phyloP scores from a whole-genome alignment of 2,888 invertebrate species.

The Meta bourneti region DNA sequence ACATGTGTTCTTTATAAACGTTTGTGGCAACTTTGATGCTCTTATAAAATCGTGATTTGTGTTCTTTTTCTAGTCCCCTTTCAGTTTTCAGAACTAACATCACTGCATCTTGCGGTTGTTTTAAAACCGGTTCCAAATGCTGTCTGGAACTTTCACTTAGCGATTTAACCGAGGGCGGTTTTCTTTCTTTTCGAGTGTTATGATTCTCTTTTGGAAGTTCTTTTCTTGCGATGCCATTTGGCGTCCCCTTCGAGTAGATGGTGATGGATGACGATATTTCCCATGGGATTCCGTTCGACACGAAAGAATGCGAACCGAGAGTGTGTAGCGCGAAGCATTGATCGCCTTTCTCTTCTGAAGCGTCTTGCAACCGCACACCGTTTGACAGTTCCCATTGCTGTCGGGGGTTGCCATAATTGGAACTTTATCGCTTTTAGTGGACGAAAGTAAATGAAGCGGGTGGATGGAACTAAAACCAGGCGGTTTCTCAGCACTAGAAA shows the following conservation, averaged over 20 bases:
- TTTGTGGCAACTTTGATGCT: conserved; percentile 16
- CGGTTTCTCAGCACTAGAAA: no score
- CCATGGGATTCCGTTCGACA: no score
- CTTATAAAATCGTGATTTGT: conserved; percentile 32
- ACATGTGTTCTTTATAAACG: not conserved
- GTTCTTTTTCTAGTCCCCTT: not conserved
- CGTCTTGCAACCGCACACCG: conserved; percentile 39
- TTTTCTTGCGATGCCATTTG: no score
- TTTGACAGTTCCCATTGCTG: conserved; percentile 12
- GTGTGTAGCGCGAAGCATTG: conserved; percentile 6
- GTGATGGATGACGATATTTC: no score
- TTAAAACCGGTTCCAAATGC: conserved; percentile 50
- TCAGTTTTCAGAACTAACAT: conserved; percentile 12
- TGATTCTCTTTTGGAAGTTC: no score
- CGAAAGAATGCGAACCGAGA: not conserved
- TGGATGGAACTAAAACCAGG: no score
- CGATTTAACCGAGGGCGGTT: conserved; percentile 41
- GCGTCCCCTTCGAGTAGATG: no score
- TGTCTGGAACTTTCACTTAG: conserved; percentile 55
- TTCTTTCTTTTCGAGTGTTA: not conserved
- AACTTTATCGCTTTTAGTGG: not conserved
- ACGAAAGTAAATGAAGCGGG: not conserved
- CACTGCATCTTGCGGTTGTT: conserved; percentile 41
- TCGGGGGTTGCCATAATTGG: not conserved
- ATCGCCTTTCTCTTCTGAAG: conserved; percentile 23